Conservation (phyloP, 1,140 invertebrate species). For the Streblospio benedicti region DNA sequence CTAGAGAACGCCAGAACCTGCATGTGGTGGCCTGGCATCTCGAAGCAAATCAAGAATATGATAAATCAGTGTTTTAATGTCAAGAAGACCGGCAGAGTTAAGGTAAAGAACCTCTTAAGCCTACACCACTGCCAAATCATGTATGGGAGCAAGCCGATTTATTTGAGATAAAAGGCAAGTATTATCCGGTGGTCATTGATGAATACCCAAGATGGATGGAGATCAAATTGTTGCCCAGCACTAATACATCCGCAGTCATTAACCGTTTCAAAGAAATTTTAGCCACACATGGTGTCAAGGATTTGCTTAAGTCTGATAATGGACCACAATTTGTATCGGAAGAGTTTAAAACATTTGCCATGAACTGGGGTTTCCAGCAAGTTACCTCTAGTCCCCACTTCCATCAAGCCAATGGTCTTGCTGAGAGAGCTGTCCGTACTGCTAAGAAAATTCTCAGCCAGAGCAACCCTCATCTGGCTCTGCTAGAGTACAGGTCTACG, state of each 20-base stretch:
- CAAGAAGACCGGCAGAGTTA: no score
- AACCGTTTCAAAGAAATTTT: slow-evolving; percentile 21
- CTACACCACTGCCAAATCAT: not conserved
- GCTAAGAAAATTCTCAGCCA: no score
- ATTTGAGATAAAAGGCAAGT: slow-evolving; percentile 8
- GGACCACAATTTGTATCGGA: slow-evolving; percentile 21
- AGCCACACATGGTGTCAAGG: slow-evolving; percentile 22
- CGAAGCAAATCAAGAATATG: no score
- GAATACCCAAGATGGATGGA: slow-evolving; percentile 22
- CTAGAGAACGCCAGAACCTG: no score
- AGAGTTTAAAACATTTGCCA: slow-evolving; percentile 25
- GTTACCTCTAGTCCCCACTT: no score
- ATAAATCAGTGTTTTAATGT: no score
- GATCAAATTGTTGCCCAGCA: slow-evolving; percentile 6
- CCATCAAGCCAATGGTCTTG: no score
- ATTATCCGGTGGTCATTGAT: slow-evolving; percentile 18
- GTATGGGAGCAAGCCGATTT: slow-evolving; percentile 15
- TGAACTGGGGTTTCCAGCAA: no score
- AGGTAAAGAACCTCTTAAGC: not conserved
- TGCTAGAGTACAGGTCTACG: no score
- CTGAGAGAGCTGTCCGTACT: no score
- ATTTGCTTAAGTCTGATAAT: slow-evolving; percentile 23
- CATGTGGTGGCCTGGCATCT: no score
- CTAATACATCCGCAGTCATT: slow-evolving; percentile 16
- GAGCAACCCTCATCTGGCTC: no score